These are phyloP conservation scores for Phyllopteryx taeniolatus DNA, from an alignment of 2,113 vertebrate species.

Conservation along the genomic window DNA sequence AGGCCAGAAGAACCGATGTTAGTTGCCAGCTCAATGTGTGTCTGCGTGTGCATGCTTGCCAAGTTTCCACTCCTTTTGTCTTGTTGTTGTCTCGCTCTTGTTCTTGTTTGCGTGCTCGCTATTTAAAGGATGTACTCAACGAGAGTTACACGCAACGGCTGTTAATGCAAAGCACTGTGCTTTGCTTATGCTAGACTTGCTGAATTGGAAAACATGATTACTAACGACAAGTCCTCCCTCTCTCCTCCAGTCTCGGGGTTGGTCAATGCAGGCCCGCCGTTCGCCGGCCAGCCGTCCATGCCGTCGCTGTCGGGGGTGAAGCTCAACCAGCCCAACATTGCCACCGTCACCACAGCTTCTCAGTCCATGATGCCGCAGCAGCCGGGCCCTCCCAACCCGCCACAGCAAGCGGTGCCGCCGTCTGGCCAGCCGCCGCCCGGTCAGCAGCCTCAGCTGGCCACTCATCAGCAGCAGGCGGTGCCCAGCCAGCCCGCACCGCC, in stretches of 20 bases:
- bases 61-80: slow-evolving; percentile 5
- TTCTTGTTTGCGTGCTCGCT: not conserved
- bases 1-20: slow-evolving; percentile 84
- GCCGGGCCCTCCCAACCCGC: slow-evolving; percentile 52
- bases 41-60: slow-evolving; percentile 23
- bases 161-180: not conserved
- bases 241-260: slow-evolving; percentile 55
- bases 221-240: not conserved
- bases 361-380: slow-evolving; percentile 71
- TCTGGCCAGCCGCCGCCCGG: slow-evolving; percentile 56
- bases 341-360: slow-evolving; percentile 76
- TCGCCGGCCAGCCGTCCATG: slow-evolving; percentile 69
- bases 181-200: not conserved
- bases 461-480: slow-evolving; percentile 54
- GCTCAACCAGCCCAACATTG: slow-evolving; percentile 75
- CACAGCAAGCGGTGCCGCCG: slow-evolving; percentile 59
- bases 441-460: slow-evolving; percentile 61
- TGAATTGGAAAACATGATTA: not conserved
- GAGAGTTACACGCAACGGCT: not conserved
- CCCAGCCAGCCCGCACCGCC: slow-evolving; percentile 55
- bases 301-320: slow-evolving; percentile 58
- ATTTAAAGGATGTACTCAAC: not conserved
- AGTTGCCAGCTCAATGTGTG: slow-evolving; percentile 54
- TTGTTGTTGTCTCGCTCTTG: slow-evolving; percentile 17
- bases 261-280: slow-evolving; percentile 62